These are phyloP conservation scores for Tortrix viridana DNA, from an alignment of 2,888 invertebrate species.

Conservation along the genomic window DNA sequence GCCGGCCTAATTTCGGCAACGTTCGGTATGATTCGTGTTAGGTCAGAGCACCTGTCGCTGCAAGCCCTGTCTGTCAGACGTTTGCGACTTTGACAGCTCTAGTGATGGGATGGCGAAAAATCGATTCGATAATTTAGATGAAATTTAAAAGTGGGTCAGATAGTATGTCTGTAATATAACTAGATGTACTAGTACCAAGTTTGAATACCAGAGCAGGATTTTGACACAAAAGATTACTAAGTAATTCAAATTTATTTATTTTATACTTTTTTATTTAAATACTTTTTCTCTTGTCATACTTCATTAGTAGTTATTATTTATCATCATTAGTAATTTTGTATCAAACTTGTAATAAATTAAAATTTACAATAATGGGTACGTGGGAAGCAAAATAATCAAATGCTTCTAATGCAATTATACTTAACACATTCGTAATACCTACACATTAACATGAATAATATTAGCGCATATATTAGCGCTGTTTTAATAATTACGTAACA, in stretches of 20 bases:
- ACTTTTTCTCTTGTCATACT: too few species aligned
- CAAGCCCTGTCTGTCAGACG: slow-evolving; percentile 59
- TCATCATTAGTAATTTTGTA: too few species aligned
- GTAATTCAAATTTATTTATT: too few species aligned
- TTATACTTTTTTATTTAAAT: too few species aligned
- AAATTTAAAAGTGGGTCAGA: too few species aligned
- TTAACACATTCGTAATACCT: slow-evolving; percentile 31
- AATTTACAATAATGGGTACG: slow-evolving; percentile 17
- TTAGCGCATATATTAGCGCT: slow-evolving; percentile 24
- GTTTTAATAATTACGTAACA: slow-evolving; percentile 33
- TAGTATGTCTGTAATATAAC: too few species aligned
- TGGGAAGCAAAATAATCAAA: slow-evolving; percentile 26
- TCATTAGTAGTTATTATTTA: too few species aligned
- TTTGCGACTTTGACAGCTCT: slow-evolving; percentile 36
- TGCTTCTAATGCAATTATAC: slow-evolving; percentile 30
- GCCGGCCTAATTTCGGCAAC: slow-evolving; percentile 34
- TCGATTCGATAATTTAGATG: too few species aligned
- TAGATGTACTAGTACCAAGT: too few species aligned
- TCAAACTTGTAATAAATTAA: background rate
- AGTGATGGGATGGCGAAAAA: slow-evolving; percentile 17
- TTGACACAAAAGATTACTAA: too few species aligned
- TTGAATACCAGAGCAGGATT: too few species aligned
- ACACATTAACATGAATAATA: slow-evolving; percentile 29
- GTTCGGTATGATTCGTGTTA: slow-evolving; percentile 38
- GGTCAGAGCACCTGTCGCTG: slow-evolving; percentile 65